Percentiles rank a stretch among this genome's conserved stretches.
These are phyloP conservation scores for Hypanus sabinus DNA, from an alignment of 2,113 vertebrate species.

Conservation along the genomic window DNA sequence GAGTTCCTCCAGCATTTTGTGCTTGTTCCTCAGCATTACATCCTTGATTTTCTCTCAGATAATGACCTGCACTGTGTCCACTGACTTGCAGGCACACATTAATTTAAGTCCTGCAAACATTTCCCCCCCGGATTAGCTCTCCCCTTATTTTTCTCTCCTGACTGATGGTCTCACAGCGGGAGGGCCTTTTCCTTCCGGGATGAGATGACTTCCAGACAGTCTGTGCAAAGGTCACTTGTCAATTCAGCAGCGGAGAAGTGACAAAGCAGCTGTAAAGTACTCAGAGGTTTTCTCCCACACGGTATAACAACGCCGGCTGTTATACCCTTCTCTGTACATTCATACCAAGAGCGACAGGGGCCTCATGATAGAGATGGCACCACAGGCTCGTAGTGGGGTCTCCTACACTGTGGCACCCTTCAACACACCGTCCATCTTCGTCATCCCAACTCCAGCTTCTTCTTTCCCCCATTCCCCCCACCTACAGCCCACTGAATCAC, in stretches of 20 bases:
- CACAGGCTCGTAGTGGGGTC: slow-evolving; percentile 42
- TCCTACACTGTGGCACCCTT: slow-evolving; percentile 47
- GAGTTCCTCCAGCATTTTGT: too few relatives aligned
- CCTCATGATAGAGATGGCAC: slow-evolving; percentile 43
- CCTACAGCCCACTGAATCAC: too few relatives aligned
- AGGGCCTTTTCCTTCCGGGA: neutral
- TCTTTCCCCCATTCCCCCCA: too few relatives aligned
- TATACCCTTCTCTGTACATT: neutral
- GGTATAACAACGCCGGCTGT: neutral
- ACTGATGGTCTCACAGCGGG: neutral
- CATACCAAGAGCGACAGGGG: too few relatives aligned
- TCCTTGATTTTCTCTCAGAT: too few relatives aligned
- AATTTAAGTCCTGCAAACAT: neutral
- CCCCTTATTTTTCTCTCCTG: neutral
- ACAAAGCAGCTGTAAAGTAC: neutral
- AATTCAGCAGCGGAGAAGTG: neutral
- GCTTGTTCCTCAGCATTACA: too few relatives aligned
- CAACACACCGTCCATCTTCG: slow-evolving; percentile 55
- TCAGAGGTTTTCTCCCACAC: neutral
- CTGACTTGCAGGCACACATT: neutral
- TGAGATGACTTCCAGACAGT: neutral
- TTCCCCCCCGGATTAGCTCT: neutral
- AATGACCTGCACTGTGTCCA: too few relatives aligned
- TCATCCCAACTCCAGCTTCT: slow-evolving; percentile 35
- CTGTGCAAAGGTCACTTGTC: neutral